Conservation (phyloP, 1,140 invertebrate species). For the Conopomorpha cramerella region DNA sequence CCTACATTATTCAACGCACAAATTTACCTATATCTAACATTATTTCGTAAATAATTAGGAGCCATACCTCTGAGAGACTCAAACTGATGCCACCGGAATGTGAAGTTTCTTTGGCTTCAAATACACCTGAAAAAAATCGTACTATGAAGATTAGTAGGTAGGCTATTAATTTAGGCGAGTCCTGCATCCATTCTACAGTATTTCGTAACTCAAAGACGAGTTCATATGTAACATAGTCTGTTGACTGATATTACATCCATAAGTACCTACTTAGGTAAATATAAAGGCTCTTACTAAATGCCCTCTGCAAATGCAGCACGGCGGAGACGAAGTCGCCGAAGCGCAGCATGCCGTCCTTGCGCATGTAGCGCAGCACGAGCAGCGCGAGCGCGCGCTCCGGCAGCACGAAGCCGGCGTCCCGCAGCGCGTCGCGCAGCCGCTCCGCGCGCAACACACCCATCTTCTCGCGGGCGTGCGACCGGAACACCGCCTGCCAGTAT, state of each 20-base stretch:
- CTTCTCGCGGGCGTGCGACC: conserved; percentile 88
- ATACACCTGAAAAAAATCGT: conserved; percentile 66
- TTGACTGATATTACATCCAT: background rate
- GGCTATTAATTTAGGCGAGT: no score
- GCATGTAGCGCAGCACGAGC: conserved; percentile 85
- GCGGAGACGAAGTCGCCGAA: conserved; percentile 92
- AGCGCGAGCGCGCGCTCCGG: conserved; percentile 82
- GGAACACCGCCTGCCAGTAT: conserved; percentile 89
- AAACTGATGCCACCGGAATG: conserved; percentile 83
- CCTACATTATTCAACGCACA: no score
- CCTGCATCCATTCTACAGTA: no score
- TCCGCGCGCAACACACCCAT: conserved; percentile 89
- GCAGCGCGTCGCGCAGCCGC: conserved; percentile 79
- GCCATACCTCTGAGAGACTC: conserved; percentile 73
- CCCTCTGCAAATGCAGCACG: conserved; percentile 84
- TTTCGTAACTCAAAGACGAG: no score
- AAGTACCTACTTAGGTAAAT: conserved; percentile 1
- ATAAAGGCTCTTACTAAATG: conserved; percentile 74
- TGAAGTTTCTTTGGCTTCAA: conserved; percentile 80
- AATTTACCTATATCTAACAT: no score
- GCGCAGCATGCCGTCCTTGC: conserved; percentile 90
- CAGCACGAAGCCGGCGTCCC: conserved; percentile 86
- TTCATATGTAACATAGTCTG: no score
- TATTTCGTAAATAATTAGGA: conserved; percentile 10
- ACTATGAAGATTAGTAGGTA: no score